Conservation (phyloP, 2,888 invertebrate species). For the Melinaea marsaeus region DNA sequence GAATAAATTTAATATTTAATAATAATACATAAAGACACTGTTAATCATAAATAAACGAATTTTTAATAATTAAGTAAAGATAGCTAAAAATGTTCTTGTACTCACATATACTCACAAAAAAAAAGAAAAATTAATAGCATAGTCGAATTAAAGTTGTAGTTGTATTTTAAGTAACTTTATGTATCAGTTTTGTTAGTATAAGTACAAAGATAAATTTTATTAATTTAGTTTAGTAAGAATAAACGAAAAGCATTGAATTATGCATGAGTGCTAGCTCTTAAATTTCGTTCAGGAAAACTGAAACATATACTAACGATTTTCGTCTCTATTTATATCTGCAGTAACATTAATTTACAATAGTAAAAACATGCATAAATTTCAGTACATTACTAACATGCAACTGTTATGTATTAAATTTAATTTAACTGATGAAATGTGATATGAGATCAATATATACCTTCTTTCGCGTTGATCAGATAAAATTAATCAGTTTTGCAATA, state of each 20-base stretch:
- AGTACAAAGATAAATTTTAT: constrained; percentile 39
- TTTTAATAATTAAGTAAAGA: too few relatives aligned
- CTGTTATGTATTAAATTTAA: neutral
- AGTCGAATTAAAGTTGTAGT: too few relatives aligned
- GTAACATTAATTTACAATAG: neutral
- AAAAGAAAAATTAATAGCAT: too few relatives aligned
- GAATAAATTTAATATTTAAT: too few relatives aligned
- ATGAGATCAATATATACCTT: neutral
- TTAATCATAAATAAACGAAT: too few relatives aligned
- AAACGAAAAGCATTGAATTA: constrained; percentile 40
- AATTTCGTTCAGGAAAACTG: constrained; percentile 8
- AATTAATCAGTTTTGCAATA: neutral
- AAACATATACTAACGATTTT: neutral
- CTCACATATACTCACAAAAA: too few relatives aligned
- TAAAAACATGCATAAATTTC: neutral
- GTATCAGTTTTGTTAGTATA: constrained; percentile 17
- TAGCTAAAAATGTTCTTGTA: too few relatives aligned
- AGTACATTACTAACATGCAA: neutral
- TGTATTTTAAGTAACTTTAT: too few relatives aligned
- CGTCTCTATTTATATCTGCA: neutral
- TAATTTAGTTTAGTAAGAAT: constrained; percentile 44
- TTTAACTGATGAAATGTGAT: neutral
- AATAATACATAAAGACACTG: too few relatives aligned
- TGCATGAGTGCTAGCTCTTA: constrained; percentile 32
- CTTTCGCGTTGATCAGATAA: neutral